Base-by-base conservation (phyloP, 2,797 vertebrate genomes). In the Sparidentex hasta region DNA sequence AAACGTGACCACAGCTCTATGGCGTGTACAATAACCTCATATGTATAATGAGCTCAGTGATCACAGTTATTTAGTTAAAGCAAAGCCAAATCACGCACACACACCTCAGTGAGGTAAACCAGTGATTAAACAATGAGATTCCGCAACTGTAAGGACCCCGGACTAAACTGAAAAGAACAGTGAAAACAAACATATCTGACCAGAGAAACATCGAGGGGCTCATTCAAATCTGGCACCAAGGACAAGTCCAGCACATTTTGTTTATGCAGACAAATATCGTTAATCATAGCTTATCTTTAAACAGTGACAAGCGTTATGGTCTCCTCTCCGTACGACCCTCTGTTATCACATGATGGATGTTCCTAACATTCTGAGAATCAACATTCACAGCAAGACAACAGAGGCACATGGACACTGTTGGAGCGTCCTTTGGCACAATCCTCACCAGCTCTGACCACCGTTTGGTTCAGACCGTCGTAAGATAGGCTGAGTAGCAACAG, bases 1-100 rank as follows among this genome's bases (percentile, higher is more conserved):
- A 90, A 78, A 74, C 55, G 46, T 57, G 41, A 65, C 41, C 47
- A 25, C 63, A 47, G 46, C 11, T 29, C 20, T 33, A 20, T 17
- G 20, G 16, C 1, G 44, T 46, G 23, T 51, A 12, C 25, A 46
- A 65, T 48, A 5, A 62, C 73, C 7, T 65, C 51, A n/a, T 55
- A 21, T 16, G 14, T 59, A 16, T 59, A 16, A 51, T 44, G 21
- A 78, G 6, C 18, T 58, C 12, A 41, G 41, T n/a, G 46, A 71
- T 62, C 46, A 71, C 38, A 55, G 25, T 41, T 51, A 46, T 17
- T 3, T 38, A 38, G 38, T 38, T 38, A 16, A 27, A 66, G 21
- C 7, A 56, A 66, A 71, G 29, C 20, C 54, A 64, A 43, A 56
- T 20, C 20, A 21, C 1, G n/a, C n/a, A n/a, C n/a, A 21, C 43